Evolutionary conservation across 2,113 vertebrate genomes (phyloP).

Genomic region (Actenoides lindsayi): DNA sequence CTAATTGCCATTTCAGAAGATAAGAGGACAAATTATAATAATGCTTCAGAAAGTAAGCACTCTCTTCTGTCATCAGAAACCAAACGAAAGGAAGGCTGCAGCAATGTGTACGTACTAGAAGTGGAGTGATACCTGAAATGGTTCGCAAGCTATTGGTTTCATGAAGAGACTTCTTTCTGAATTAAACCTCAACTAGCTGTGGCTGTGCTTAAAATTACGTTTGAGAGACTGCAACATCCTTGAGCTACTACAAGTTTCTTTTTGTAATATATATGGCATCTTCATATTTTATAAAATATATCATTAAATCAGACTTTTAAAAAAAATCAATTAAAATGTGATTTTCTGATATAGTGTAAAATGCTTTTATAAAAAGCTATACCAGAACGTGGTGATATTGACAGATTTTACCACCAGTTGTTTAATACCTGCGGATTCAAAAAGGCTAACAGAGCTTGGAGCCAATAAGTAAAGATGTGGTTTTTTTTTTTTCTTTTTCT

Average conservation of each 20-base stretch:
- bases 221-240: neutral
- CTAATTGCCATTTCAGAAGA: slow-evolving; percentile 25
- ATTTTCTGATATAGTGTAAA: neutral
- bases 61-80: neutral
- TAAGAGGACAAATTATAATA: neutral
- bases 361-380: neutral
- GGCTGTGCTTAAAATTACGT: neutral
- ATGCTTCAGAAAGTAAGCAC: neutral
- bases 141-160: neutral
- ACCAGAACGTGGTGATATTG: neutral
- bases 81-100: neutral
- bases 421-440: neutral
- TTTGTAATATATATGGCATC: neutral
- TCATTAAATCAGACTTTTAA: neutral
- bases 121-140: rapidly evolving
- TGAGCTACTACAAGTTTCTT: neutral
- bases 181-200: neutral
- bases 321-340: neutral
- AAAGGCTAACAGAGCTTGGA: neutral
- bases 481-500: neutral
- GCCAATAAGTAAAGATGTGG: neutral
- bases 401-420: neutral
- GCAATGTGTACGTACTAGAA: rapidly evolving
- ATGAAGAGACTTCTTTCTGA: neutral
- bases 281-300: neutral